Base-by-base conservation (phyloP, 2,113 vertebrate genomes). In the Micromys minutus region DNA sequence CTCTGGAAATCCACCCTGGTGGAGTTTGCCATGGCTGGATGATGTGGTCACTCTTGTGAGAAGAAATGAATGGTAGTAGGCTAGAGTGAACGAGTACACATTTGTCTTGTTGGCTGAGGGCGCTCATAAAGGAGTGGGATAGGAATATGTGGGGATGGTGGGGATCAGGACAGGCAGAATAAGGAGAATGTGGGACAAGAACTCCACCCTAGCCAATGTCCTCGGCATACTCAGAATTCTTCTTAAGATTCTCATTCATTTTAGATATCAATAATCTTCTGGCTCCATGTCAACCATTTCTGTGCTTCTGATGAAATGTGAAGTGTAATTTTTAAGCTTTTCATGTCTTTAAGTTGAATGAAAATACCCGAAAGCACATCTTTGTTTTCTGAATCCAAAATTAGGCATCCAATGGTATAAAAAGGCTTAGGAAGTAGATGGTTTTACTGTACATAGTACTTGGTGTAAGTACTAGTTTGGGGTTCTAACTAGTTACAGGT, bases 311-410 rank as follows among this genome's bases (percentile, higher is more conserved):
- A 50, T 94, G 90, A 96, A 88, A 87, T 47, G 0, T 3, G 5
- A 75, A 72, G 96, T 89, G 96, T 93, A 86, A 74, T 97, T 93
- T 96, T 92, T 55, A 97, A 29, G 65, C 76, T 80, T 91, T 92
- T 96, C 47, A 36, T 86, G 85, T 93, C 71, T 97, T 95, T 76
- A 93, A 94, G 88, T 97, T 77, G 94, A 93, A 94, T 98, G 88
- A 75, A 50, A 95, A 7, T 90, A 92, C 52, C 97, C 74, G 42
- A 71, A 88, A 91, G 63, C 0, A 6, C 39, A 17, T 67, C n/a
- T 94, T 89, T 79, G 67, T 72, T 81, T 97, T 90, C 55, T 93
- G 81, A 42, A 65, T 92, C 21, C 84, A 45, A 34, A 65, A 45
- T 95, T 80, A 69, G 80, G 84, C 90, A 95, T 97, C 21, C 87